Evolutionary conservation across 2,888 invertebrate species (phyloP).

Genomic region (Drosophila demipolita): DNA sequence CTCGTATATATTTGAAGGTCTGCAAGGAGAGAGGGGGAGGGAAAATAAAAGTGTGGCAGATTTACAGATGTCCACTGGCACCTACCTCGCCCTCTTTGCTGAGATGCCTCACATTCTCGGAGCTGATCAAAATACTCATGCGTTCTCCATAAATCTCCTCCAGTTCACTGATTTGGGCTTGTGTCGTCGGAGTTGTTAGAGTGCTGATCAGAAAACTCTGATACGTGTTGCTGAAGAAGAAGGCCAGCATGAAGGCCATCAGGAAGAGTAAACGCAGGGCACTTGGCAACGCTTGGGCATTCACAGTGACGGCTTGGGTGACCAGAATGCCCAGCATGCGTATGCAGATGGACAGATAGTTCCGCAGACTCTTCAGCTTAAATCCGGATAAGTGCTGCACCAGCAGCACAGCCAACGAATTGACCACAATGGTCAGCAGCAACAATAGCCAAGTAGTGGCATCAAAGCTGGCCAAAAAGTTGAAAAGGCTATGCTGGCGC

Average conservation of each 20-base stretch:
- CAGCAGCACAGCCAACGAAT: conserved; percentile 57
- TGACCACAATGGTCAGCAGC: conserved; percentile 56
- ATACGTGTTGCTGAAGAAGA: conserved; percentile 82
- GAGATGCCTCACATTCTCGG: conserved; percentile 80
- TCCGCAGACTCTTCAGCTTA: conserved; percentile 28
- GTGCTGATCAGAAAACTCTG: conserved; percentile 83
- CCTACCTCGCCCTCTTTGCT: conserved; percentile 81
- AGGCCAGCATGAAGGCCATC: conserved; percentile 68
- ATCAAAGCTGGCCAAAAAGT: conserved; percentile 77
- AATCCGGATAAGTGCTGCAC: conserved; percentile 53
- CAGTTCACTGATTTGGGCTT: conserved; percentile 80
- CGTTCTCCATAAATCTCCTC: conserved; percentile 72
- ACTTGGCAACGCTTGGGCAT: conserved; percentile 37
- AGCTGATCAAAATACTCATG: conserved; percentile 81
- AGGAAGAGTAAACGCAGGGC: conserved; percentile 60
- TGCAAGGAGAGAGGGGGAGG: conserved; percentile 27
- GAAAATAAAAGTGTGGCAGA: too few species aligned
- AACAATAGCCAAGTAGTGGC: conserved; percentile 57
- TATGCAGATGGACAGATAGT: conserved; percentile 54
- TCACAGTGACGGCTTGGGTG: conserved; percentile 62
- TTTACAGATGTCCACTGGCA: neutral
- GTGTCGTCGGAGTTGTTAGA: conserved; percentile 82
- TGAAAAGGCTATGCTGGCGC: conserved; percentile 75
- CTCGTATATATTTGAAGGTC: conserved; percentile 82
- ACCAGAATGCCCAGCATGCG: conserved; percentile 70